Percentiles rank a stretch among this genome's conserved stretches.
phyloP scores from a whole-genome alignment of 92 coral and sea anemone genomes.

The Paramuricea clavata region DNA sequence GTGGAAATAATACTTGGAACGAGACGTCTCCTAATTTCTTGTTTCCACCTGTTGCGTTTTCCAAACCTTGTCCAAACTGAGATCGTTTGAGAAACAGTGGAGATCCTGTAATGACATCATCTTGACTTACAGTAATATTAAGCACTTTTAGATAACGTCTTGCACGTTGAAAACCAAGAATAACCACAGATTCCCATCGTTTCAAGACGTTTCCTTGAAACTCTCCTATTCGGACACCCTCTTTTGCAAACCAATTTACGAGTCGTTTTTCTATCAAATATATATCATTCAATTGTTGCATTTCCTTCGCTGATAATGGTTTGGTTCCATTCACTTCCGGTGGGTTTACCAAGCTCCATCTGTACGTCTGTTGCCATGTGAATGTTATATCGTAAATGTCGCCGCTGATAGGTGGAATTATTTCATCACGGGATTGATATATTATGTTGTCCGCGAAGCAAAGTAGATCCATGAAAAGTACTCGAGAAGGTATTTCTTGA shows the following conservation, averaged over 20 bases:
- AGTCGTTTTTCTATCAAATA: conserved; percentile 60
- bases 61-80: not conserved
- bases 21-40: conserved; percentile 27
- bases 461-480: conserved; percentile 54
- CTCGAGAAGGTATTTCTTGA: not conserved
- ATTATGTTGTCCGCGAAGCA: conserved; percentile 19
- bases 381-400: conserved; percentile 28
- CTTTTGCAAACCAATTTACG: conserved; percentile 69
- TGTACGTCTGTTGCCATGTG: conserved; percentile 62
- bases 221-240: conserved; percentile 31
- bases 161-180: not conserved
- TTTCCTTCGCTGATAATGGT: conserved; percentile 39
- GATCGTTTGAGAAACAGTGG: conserved; percentile 31
- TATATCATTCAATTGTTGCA: conserved; percentile 33
- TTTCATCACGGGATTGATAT: conserved; percentile 43
- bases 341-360: conserved; percentile 59
- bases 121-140: conserved; percentile 3
- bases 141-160: not conserved
- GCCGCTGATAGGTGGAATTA: conserved; percentile 50
- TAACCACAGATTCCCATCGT: conserved; percentile 57
- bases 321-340: conserved; percentile 13
- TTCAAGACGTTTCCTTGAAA: conserved; percentile 48
- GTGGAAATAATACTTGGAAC: not conserved
- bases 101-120: conserved; percentile 9
- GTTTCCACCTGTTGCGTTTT: not conserved